These are phyloP conservation scores for Drosophila sturtevanti DNA, from an alignment of 1,140 invertebrate species.

Conservation along the genomic window DNA sequence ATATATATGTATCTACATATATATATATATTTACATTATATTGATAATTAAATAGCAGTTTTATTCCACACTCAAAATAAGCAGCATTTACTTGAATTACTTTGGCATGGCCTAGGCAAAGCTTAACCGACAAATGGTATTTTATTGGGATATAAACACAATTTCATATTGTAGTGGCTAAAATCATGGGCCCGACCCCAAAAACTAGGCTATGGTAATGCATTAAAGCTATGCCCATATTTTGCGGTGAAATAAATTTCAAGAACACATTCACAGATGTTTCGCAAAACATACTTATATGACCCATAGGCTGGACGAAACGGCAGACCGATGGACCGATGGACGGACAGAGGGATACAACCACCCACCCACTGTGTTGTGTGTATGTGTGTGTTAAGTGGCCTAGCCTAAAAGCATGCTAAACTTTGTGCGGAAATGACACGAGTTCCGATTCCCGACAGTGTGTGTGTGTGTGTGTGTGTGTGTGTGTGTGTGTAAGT, in stretches of 20 bases:
- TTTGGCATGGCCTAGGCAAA: background rate
- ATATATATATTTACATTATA: background rate
- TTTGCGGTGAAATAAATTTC: slow-evolving; percentile 29
- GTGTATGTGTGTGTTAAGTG: slow-evolving; percentile 53
- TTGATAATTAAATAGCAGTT: too few species aligned
- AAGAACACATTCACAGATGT: slow-evolving; percentile 48
- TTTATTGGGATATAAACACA: slow-evolving; percentile 6
- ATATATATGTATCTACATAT: too few species aligned
- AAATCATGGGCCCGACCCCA: background rate
- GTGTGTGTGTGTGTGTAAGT: background rate
- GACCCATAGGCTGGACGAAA: slow-evolving; percentile 10
- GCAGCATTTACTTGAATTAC: background rate
- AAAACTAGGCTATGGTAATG: background rate
- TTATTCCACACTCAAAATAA: background rate
- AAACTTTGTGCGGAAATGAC: slow-evolving; percentile 78
- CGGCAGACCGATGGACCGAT: too few species aligned
- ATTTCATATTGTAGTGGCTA: background rate
- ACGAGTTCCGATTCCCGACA: slow-evolving; percentile 66
- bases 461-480: background rate
- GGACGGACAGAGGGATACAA: too few species aligned
- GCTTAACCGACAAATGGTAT: background rate
- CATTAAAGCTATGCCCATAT: slow-evolving; percentile 10
- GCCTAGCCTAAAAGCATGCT: slow-evolving; percentile 70
- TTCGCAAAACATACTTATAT: slow-evolving; percentile 34
- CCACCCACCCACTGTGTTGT: too few species aligned